A percentile compares a stretch with the other conserved stretches of the same genome.
phyloP scores from a whole-genome alignment of 2,888 invertebrate genomes.

The Disparrhopalites patrizii region DNA sequence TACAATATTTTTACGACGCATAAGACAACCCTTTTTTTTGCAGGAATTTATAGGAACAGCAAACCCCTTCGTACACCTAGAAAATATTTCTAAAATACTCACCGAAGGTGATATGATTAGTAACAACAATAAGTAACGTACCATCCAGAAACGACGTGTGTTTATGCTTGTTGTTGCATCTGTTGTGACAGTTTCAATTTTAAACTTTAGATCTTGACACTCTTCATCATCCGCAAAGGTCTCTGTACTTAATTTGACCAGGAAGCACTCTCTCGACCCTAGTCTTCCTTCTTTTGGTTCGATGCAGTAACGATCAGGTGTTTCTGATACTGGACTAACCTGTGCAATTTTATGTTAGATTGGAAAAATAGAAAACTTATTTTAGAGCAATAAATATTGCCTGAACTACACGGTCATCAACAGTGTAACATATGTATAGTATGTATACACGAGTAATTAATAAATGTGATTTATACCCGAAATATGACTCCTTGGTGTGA shows the following conservation, averaged over 20 bases:
- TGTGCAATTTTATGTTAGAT: background rate
- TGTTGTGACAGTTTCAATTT: constrained; percentile 1
- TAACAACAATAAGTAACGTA: background rate
- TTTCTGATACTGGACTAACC: background rate
- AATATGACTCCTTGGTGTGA: background rate
- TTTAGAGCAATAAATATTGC: no score
- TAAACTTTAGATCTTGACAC: background rate
- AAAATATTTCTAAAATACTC: background rate
- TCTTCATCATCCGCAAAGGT: background rate
- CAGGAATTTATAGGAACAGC: no score
- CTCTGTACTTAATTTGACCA: background rate
- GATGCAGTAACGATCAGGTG: background rate
- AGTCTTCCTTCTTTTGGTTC: constrained; percentile 4
- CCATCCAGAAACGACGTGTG: constrained; percentile 2
- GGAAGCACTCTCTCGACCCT: background rate
- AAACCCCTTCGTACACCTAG: no score
- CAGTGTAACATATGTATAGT: background rate
- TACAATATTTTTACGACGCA: no score
- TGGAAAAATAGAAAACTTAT: no score
- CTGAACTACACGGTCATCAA: no score
- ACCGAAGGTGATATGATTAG: background rate
- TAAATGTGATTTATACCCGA: background rate
- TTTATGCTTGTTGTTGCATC: background rate
- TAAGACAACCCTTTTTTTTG: no score
- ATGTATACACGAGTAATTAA: background rate